These are phyloP conservation scores for Synanthedon myopaeformis DNA, from an alignment of 2,888 invertebrate genomes.

Conservation along the genomic window DNA sequence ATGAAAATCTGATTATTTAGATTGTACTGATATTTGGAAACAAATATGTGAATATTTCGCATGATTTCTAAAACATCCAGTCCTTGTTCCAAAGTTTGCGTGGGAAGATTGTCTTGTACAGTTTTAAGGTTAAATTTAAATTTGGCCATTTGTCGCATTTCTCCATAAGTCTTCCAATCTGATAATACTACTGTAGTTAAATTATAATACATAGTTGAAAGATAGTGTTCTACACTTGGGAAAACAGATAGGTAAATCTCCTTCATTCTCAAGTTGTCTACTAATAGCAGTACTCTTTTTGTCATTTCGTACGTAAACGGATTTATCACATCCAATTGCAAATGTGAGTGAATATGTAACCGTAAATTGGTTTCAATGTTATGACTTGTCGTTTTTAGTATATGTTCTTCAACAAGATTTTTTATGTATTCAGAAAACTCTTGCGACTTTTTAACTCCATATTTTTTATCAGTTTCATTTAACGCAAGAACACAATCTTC, in stretches of 20 bases:
- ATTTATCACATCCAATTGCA: slow-evolving; percentile 80
- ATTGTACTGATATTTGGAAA: slow-evolving; percentile 93
- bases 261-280: slow-evolving; percentile 67
- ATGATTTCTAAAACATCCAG: slow-evolving; percentile 97
- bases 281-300: slow-evolving; percentile 71
- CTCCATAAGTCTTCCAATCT: slow-evolving; percentile 97
- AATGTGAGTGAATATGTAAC: slow-evolving; percentile 90
- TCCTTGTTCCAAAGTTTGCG: slow-evolving; percentile 96
- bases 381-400: slow-evolving; percentile 81
- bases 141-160: slow-evolving; percentile 93
- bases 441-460: slow-evolving; percentile 27
- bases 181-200: slow-evolving; percentile 96
- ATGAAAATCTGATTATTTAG: slow-evolving; percentile 96
- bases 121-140: slow-evolving; percentile 85
- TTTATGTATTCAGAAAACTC: slow-evolving; percentile 43
- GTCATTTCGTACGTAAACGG: slow-evolving; percentile 79
- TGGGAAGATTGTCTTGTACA: slow-evolving; percentile 93
- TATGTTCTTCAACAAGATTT: slow-evolving; percentile 63
- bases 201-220: slow-evolving; percentile 96
- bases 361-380: slow-evolving; percentile 94
- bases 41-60: slow-evolving; percentile 95
- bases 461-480: slow-evolving; percentile 40
- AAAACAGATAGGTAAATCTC: slow-evolving; percentile 73
- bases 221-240: slow-evolving; percentile 86
- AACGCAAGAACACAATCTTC: slow-evolving; percentile 52